phyloP scores from a whole-genome alignment of 2,797 vertebrate species.

The Sylvilagus floridanus region DNA sequence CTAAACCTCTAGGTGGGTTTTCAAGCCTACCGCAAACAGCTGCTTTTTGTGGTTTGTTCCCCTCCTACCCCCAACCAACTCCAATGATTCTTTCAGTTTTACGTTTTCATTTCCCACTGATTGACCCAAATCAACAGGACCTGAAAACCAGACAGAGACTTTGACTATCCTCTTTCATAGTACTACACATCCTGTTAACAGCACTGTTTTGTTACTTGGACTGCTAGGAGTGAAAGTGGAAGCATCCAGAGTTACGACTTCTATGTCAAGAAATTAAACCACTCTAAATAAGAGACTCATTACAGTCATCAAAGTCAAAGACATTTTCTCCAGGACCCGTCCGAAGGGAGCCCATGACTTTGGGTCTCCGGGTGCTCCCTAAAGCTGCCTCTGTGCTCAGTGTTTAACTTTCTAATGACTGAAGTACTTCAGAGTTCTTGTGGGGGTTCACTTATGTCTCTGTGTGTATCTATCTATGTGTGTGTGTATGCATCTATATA shows the following conservation, averaged over 20 bases:
- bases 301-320: not conserved
- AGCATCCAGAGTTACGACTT: not conserved
- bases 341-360: not conserved
- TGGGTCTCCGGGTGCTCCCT: not conserved
- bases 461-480: not conserved
- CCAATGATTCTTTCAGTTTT: not conserved
- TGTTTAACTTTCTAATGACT: not conserved
- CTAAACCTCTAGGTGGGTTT: not conserved
- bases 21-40: not conserved
- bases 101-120: constrained; percentile 36
- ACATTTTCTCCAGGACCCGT: not conserved
- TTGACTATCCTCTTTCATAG: constrained; percentile 28
- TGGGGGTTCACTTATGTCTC: not conserved
- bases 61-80: not conserved
- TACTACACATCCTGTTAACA: constrained; percentile 28
- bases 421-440: not conserved
- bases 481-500: not conserved
- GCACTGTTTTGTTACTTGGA: not conserved
- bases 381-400: not conserved
- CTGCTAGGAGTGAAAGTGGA: not conserved
- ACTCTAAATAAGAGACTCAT: not conserved
- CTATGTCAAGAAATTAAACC: not conserved
- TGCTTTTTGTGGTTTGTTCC: not conserved
- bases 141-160: constrained; percentile 29
- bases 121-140: not conserved